Conservation (phyloP, 2,113 vertebrate genomes). For the Sinocyclocheilus grahami region DNA sequence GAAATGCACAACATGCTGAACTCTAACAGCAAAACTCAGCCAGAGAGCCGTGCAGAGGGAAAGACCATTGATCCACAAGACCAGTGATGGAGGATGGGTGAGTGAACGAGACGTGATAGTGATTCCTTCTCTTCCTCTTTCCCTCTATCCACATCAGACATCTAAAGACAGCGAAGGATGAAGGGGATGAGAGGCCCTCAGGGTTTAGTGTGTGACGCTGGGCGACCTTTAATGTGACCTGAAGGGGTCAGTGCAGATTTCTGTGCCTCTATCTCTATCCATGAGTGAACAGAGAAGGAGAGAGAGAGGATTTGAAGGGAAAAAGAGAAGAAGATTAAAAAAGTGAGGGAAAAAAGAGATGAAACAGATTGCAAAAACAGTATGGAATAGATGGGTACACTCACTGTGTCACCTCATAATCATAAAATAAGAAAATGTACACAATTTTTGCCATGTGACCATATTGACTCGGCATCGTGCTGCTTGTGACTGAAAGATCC, state of each 20-base stretch:
- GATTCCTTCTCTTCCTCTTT: constrained; percentile 41
- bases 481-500: neutral
- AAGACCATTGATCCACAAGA: constrained; percentile 37
- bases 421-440: neutral
- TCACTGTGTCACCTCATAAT: neutral
- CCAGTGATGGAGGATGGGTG: constrained; percentile 26
- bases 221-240: constrained; percentile 78
- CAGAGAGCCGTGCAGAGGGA: neutral
- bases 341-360: constrained; percentile 14
- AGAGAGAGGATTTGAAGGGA: constrained; percentile 35
- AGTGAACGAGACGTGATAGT: constrained; percentile 40
- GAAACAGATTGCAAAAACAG: constrained; percentile 33
- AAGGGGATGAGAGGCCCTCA: constrained; percentile 59
- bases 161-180: constrained; percentile 52
- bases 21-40: neutral
- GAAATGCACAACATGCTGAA: neutral
- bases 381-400: neutral
- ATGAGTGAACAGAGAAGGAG: constrained; percentile 33
- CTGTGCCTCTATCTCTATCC: constrained; percentile 58
- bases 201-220: constrained; percentile 69
- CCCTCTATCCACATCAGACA: constrained; percentile 46
- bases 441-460: neutral
- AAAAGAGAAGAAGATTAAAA: constrained; percentile 24
- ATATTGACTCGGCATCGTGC: neutral
- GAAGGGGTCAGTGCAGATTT: constrained; percentile 75